Base-by-base conservation (phyloP, 1,140 invertebrate species). In the Brevipalpus yothersi region DNA sequence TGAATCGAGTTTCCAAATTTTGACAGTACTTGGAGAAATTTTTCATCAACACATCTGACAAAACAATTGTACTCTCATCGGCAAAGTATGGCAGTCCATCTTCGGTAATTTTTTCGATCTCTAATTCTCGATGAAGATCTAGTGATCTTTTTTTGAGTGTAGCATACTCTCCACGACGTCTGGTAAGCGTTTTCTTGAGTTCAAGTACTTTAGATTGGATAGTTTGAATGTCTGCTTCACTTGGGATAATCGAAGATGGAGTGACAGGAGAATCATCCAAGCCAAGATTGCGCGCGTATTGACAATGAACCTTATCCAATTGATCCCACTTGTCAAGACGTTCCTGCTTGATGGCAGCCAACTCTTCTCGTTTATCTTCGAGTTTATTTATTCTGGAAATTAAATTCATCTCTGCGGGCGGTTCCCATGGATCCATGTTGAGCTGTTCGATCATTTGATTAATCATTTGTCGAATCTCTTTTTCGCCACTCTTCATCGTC, bases 81-180 rank as follows among this genome's bases (percentile, higher is more conserved):
- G 7, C 53, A 15, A 15, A n/a, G 39, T 13, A 55, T 15, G 15
- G 23, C 21, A 55, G 21, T 19, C 15, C 23, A 40, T 55, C 40
- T 39, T 39, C 10, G 21, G 12, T 39, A 39, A 39, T 31, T n/a
- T 11, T 15, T 13, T 55, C 53, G 7, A 40, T 55, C n/a, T 55
- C 53, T 7, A 55, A 21, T 23, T 55, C 53, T 39, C 10, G 15
- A 12, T 15, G 7, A 75, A 47, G 10, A 39, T 58, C 39, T 58
- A 42, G 13, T 42, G 41, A 41, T 41, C 31, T 17, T 60, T 39
- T 39, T 49, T 60, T 72, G 9, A 73, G 67, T 39, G 11, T 11
- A 41, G 21, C n/a, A 55, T 58, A 74, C 58, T 31, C 49, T 62
- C 49, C 56, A 63, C 54, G n/a, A 62, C 12, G 45, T 47, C 42